phyloP scores from a whole-genome alignment of 35 echinoderm and acorn worm genomes.

The Holothuria glaberrima region DNA sequence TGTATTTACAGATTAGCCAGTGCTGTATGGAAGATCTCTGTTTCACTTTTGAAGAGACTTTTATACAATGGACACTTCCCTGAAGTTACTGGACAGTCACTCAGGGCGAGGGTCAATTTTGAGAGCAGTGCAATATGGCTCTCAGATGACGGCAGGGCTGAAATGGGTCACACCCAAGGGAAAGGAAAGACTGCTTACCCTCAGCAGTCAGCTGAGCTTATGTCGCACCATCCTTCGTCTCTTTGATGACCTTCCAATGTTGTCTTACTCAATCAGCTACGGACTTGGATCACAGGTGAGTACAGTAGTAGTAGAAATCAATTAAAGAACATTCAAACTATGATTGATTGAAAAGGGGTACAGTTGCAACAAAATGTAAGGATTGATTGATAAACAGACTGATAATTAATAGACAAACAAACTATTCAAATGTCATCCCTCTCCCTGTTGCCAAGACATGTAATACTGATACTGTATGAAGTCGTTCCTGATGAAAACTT shows the following conservation, averaged over 20 bases:
- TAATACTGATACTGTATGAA: too few relatives aligned
- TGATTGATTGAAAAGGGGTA: too few relatives aligned
- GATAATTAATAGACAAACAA: too few relatives aligned
- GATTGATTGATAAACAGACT: too few relatives aligned
- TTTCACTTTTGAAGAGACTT: background rate
- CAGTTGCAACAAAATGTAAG: too few relatives aligned
- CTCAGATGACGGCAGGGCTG: slow-evolving; percentile 61
- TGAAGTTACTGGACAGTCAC: slow-evolving; percentile 70
- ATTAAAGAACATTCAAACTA: background rate
- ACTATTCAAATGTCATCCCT: too few relatives aligned
- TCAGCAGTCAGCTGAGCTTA: slow-evolving; percentile 56
- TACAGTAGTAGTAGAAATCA: background rate
- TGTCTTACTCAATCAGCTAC: slow-evolving; percentile 69
- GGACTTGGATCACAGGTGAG: slow-evolving; percentile 61
- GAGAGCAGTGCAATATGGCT: slow-evolving; percentile 56
- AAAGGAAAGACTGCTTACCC: slow-evolving; percentile 44
- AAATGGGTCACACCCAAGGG: slow-evolving; percentile 10
- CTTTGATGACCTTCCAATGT: slow-evolving; percentile 93
- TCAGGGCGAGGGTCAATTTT: slow-evolving; percentile 71
- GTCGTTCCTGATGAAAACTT: too few relatives aligned
- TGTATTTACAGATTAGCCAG: too few relatives aligned
- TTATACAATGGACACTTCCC: slow-evolving; percentile 27
- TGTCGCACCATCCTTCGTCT: slow-evolving; percentile 80
- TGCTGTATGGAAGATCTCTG: background rate
- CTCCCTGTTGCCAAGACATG: too few relatives aligned